Percentiles rank a stretch among this genome's conserved stretches.
phyloP scores from a whole-genome alignment of 2,113 vertebrate genomes.

The Numida meleagris region DNA sequence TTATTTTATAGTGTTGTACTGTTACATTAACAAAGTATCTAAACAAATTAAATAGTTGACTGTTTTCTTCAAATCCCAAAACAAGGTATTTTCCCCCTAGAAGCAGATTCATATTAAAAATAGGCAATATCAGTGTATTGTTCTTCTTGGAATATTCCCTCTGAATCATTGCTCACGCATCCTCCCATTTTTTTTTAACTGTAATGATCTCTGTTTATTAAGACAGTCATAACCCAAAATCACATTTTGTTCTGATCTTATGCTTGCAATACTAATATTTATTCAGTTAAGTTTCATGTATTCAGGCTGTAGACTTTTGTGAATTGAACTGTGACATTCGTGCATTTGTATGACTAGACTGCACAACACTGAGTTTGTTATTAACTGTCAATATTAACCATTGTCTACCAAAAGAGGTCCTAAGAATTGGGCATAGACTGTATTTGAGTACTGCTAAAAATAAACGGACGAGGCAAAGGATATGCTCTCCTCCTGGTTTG shows the following conservation, averaged over 20 bases:
- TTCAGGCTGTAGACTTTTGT: neutral
- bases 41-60: neutral
- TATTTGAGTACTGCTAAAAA: neutral
- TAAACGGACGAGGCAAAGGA: neutral
- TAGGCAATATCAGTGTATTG: neutral
- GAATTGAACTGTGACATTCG: neutral
- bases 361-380: neutral
- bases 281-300: neutral
- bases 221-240: neutral
- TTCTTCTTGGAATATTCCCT: neutral
- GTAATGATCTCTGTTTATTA: neutral
- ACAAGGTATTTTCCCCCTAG: neutral
- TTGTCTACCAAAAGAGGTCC: neutral
- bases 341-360: neutral
- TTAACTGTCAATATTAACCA: neutral
- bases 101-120: neutral
- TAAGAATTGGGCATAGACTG: accelerated
- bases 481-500: neutral
- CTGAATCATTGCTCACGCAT: neutral
- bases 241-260: neutral
- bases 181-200: neutral
- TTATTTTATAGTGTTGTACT: neutral
- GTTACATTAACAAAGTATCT: neutral
- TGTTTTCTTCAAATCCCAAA: neutral
- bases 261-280: neutral